These are phyloP conservation scores for Pantelozetes paolii DNA, from an alignment of 2,888 invertebrate genomes.

Conservation along the genomic window DNA sequence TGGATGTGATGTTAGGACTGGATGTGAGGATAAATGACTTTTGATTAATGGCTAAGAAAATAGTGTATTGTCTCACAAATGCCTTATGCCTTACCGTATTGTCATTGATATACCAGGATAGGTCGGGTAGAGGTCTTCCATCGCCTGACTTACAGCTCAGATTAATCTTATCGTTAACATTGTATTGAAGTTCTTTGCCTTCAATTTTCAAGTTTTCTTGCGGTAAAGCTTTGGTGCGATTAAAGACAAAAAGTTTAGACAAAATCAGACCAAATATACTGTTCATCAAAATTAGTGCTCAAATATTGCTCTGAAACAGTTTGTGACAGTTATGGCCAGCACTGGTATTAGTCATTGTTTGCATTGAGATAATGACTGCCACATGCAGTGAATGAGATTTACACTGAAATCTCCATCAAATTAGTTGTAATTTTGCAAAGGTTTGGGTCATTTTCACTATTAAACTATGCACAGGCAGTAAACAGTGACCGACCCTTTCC, in stretches of 20 bases:
- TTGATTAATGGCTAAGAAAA: neutral
- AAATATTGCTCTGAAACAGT: neutral
- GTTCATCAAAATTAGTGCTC: neutral
- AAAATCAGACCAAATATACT: neutral
- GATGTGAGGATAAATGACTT: slow-evolving; percentile 1
- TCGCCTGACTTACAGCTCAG: slow-evolving; percentile 42
- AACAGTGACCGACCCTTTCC: neutral
- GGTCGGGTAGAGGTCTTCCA: slow-evolving; percentile 39
- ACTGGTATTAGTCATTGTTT: slow-evolving; percentile 25
- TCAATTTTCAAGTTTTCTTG: slow-evolving; percentile 40
- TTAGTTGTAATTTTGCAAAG: slow-evolving; percentile 18
- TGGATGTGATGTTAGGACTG: neutral
- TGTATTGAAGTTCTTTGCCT: slow-evolving; percentile 39
- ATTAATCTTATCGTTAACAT: slow-evolving; percentile 41
- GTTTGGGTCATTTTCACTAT: neutral
- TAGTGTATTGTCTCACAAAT: neutral
- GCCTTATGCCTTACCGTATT: slow-evolving; percentile 34
- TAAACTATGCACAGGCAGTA: neutral
- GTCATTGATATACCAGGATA: slow-evolving; percentile 44
- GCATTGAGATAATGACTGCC: neutral
- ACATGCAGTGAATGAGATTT: neutral
- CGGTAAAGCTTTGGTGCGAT: slow-evolving; percentile 37
- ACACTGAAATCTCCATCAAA: slow-evolving; percentile 14
- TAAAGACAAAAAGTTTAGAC: neutral
- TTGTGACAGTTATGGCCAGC: neutral